These are phyloP conservation scores for Leptodactylus fuscus DNA, from an alignment of 2,113 vertebrate genomes.

Conservation along the genomic window DNA sequence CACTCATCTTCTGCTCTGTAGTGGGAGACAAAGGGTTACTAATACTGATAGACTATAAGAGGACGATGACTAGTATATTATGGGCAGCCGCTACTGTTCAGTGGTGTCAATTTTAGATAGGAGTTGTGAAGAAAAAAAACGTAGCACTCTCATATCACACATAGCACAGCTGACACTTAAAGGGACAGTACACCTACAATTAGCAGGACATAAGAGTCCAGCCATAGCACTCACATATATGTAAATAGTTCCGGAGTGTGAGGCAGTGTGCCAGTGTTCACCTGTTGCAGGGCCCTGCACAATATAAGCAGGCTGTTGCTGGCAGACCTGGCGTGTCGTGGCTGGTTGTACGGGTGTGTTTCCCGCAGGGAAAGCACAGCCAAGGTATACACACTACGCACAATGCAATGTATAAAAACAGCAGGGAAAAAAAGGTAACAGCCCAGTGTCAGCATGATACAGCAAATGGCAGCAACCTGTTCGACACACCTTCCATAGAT, in stretches of 20 bases:
- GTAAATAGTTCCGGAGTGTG: too few species aligned
- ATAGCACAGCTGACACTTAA: too few species aligned
- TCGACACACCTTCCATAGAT: not conserved
- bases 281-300: not conserved
- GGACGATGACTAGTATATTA: not conserved
- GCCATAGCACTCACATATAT: too few species aligned
- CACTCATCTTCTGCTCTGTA: constrained; percentile 37
- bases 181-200: too few species aligned
- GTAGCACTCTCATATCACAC: too few species aligned
- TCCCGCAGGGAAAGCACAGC: not conserved
- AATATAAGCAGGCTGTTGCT: not conserved
- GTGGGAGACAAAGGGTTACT: not conserved
- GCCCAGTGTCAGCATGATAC: constrained; percentile 51
- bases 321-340: not conserved
- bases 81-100: not conserved
- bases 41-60: not conserved
- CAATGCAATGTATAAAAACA: not conserved
- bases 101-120: not conserved
- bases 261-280: not conserved
- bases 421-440: not conserved
- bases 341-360: constrained; percentile 17
- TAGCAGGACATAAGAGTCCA: too few species aligned
- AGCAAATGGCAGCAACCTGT: constrained; percentile 19
- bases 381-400: constrained; percentile 2
- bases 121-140: too few species aligned